Evolutionary conservation across 2,888 invertebrate species (phyloP).

Genomic region (Cylindroiulus punctatus): DNA sequence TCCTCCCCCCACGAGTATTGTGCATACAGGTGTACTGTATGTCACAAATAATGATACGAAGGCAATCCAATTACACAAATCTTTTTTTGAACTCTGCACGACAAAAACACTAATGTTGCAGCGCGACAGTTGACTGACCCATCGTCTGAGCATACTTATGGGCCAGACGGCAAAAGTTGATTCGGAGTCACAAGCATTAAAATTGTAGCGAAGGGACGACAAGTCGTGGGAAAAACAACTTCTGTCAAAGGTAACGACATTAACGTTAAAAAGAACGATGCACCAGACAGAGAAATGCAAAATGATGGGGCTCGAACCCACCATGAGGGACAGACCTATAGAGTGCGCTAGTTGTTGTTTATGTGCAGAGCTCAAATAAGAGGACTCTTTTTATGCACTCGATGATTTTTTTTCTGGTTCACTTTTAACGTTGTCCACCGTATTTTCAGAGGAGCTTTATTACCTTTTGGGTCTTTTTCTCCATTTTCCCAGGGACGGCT

Average conservation of each 20-base stretch:
- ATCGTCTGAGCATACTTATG: conserved; percentile 48
- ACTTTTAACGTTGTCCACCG: conserved; percentile 14
- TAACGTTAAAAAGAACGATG: conserved; percentile 30
- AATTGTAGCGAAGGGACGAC: conserved; percentile 46
- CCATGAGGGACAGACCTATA: conserved; percentile 10
- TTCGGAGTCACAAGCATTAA: conserved; percentile 43
- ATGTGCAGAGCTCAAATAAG: conserved; percentile 25
- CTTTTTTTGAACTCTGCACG: conserved; percentile 45
- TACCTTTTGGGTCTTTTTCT: background rate
- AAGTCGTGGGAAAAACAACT: conserved; percentile 51
- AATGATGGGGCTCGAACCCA: conserved; percentile 47
- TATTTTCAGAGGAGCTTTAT: conserved; percentile 21
- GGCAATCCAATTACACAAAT: conserved; percentile 49
- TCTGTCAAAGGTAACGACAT: conserved; percentile 47
- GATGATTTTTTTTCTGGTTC: conserved; percentile 15
- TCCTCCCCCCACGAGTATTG: conserved; percentile 1
- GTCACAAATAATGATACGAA: conserved; percentile 51
- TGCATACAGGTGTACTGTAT: conserved; percentile 37
- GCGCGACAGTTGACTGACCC: conserved; percentile 49
- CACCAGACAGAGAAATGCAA: conserved; percentile 39
- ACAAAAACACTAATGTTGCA: conserved; percentile 52
- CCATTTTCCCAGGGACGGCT: conserved; percentile 15
- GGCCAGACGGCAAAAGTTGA: conserved; percentile 51
- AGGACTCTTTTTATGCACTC: conserved; percentile 37
- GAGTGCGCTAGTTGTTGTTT: conserved; percentile 14